Evolutionary conservation across 1,140 invertebrate species (phyloP).

Genomic region (Drosophila rhopaloa): DNA sequence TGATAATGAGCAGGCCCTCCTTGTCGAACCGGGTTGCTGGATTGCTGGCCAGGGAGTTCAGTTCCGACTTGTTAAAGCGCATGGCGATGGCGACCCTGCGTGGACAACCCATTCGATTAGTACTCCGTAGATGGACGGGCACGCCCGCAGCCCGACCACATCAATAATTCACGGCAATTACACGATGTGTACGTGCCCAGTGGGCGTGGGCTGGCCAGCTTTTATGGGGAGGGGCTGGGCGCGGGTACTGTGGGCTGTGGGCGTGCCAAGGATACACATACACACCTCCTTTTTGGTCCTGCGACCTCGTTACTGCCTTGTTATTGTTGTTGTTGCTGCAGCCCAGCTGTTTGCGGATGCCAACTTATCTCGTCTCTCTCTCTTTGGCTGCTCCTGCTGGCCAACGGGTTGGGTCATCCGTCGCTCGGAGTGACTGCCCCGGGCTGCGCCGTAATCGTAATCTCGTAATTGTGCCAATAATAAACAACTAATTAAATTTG

Average conservation of each 20-base stretch:
- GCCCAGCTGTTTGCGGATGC: slow-evolving; percentile 5
- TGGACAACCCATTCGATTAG: slow-evolving; percentile 18
- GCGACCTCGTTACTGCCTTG: slow-evolving; percentile 25
- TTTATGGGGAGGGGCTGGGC: slow-evolving; percentile 1
- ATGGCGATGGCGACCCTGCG: slow-evolving; percentile 86
- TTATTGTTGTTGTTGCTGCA: slow-evolving; percentile 8
- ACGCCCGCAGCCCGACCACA: slow-evolving; percentile 16
- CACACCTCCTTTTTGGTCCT: slow-evolving; percentile 25
- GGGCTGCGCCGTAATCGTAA: background rate
- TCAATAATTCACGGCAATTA: slow-evolving; percentile 34
- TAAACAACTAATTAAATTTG: background rate
- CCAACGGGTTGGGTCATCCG: slow-evolving; percentile 2
- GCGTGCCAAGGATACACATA: slow-evolving; percentile 20
- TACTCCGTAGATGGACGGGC: slow-evolving; percentile 29
- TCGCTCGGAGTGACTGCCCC: background rate
- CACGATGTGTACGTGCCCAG: slow-evolving; percentile 24
- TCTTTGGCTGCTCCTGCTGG: background rate
- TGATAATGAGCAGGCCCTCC: slow-evolving; percentile 94
- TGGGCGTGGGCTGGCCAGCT: slow-evolving; percentile 6
- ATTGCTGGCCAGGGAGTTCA: slow-evolving; percentile 93
- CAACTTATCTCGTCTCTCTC: background rate
- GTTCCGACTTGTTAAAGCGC: slow-evolving; percentile 96
- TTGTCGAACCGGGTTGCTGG: slow-evolving; percentile 95
- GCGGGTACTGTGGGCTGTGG: background rate
- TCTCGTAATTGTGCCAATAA: background rate